Evolutionary conservation across 2,888 invertebrate species (phyloP).

Genomic region (Drosophila parthenogenetica): DNA sequence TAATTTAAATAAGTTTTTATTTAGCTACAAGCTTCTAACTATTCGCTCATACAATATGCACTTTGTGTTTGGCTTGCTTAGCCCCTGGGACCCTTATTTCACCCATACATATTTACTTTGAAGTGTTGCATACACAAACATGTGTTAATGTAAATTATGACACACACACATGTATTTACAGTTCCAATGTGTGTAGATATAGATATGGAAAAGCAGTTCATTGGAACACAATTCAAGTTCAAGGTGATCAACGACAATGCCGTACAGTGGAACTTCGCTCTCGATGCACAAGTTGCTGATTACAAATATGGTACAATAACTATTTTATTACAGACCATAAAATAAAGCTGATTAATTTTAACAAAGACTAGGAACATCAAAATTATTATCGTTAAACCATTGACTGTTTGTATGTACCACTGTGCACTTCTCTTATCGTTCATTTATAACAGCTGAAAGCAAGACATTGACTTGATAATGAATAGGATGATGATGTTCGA

Average conservation of each 20-base stretch:
- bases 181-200: background rate
- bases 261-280: constrained; percentile 27
- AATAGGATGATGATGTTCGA: constrained; percentile 7
- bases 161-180: constrained; percentile 3
- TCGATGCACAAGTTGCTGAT: constrained; percentile 2
- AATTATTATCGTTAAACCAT: background rate
- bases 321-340: constrained; percentile 1
- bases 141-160: constrained; percentile 31
- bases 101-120: background rate
- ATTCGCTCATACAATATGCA: constrained; percentile 15
- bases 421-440: constrained; percentile 24
- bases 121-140: background rate
- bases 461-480: constrained; percentile 50
- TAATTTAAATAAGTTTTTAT: constrained; percentile 1
- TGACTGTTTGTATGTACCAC: constrained; percentile 10
- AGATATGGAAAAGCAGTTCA: constrained; percentile 54
- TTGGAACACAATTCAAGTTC: constrained; percentile 70
- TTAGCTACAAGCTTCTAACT: background rate
- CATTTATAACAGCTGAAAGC: constrained; percentile 4
- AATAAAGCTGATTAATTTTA: background rate
- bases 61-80: constrained; percentile 26
- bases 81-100: constrained; percentile 29
- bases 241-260: constrained; percentile 53
- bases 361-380: too few relatives aligned
- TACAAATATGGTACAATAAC: constrained; percentile 9